These are phyloP conservation scores for Leptinotarsa lineolata DNA, from an alignment of 1,140 invertebrate genomes.

Conservation along the genomic window DNA sequence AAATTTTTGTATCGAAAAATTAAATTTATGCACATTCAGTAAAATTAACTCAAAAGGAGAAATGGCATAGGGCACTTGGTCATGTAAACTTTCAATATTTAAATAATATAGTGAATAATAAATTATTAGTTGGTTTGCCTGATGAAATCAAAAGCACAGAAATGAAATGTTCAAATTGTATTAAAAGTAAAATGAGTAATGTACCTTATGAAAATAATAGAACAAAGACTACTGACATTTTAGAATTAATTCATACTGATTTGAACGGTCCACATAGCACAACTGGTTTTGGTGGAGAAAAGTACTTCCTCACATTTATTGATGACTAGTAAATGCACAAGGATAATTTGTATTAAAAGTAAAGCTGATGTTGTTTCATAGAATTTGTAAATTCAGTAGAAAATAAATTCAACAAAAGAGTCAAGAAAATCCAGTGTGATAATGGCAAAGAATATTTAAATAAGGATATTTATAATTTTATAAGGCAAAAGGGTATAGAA, in stretches of 20 bases:
- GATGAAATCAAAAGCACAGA: neutral
- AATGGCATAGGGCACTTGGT: too few species aligned
- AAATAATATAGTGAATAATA: too few species aligned
- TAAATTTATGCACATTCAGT: too few species aligned
- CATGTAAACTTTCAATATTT: too few species aligned
- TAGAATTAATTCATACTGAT: constrained; percentile 21
- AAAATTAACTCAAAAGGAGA: too few species aligned
- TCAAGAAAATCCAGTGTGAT: too few species aligned
- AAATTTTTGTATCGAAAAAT: too few species aligned
- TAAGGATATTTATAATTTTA: constrained; percentile 36
- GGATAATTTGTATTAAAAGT: constrained; percentile 49
- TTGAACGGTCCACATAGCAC: neutral
- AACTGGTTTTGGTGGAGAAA: constrained; percentile 37
- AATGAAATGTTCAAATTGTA: constrained; percentile 15
- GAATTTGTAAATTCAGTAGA: constrained; percentile 39
- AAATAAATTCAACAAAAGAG: constrained; percentile 15
- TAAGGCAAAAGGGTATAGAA: constrained; percentile 43
- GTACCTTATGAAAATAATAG: constrained; percentile 24
- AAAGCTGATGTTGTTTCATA: constrained; percentile 47
- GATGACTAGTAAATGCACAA: constrained; percentile 48
- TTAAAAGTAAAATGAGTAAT: constrained; percentile 9
- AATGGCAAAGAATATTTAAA: constrained; percentile 18
- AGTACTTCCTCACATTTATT: constrained; percentile 51
- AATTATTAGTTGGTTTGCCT: too few species aligned
- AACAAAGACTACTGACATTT: constrained; percentile 10